These are phyloP conservation scores for Scylla paramamosain DNA, from an alignment of 1,140 invertebrate genomes.

Conservation along the genomic window DNA sequence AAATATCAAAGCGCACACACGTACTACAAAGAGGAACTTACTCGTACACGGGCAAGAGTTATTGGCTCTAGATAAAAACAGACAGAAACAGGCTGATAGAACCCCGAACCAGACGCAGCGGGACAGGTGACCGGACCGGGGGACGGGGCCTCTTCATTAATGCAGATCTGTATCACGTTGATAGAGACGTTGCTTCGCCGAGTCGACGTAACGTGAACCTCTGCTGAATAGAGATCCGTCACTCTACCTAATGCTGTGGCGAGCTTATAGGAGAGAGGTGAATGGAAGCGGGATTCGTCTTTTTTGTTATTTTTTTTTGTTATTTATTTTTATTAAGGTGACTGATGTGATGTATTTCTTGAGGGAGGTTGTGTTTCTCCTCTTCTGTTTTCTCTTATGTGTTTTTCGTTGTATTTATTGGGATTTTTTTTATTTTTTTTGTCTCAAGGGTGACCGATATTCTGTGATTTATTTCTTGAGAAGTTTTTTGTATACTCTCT, in stretches of 20 bases:
- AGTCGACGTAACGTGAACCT: constrained; percentile 32
- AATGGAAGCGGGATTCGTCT: not conserved
- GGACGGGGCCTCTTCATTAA: constrained; percentile 34
- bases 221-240: constrained; percentile 39
- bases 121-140: constrained; percentile 5
- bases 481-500: too few species aligned
- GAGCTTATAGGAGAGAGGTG: not conserved
- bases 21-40: not conserved
- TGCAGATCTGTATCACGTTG: constrained; percentile 46
- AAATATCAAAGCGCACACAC: not conserved
- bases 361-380: too few species aligned
- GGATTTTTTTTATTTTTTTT: too few species aligned
- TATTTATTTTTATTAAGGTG: not conserved
- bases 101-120: not conserved
- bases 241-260: not conserved
- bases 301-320: not conserved
- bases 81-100: constrained; percentile 16
- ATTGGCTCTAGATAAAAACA: not conserved
- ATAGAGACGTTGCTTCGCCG: constrained; percentile 45
- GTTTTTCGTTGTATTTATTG: too few species aligned
- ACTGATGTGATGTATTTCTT: not conserved
- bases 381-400: too few species aligned
- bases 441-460: too few species aligned
- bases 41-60: not conserved
- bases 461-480: too few species aligned